Percentiles rank a stretch among this genome's conserved stretches.
Evolutionary conservation across 2,888 invertebrate genomes (phyloP).

Genomic region (Agapostemon virescens): DNA sequence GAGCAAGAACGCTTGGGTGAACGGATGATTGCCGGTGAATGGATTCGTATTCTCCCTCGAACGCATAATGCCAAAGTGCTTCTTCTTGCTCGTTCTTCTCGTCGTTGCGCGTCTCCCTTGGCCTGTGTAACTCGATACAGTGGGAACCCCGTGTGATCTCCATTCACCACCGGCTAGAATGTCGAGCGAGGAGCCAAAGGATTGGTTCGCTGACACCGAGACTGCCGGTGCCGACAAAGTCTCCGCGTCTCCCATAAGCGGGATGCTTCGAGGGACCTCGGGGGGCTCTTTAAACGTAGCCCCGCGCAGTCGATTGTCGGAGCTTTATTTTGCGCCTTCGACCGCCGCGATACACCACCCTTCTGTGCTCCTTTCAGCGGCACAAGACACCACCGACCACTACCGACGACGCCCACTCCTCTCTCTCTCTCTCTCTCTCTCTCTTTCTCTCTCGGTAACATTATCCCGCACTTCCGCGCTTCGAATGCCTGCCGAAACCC

Average conservation of each 20-base stretch:
- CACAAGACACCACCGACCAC: conserved; percentile 20
- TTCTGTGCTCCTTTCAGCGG: conserved; percentile 18
- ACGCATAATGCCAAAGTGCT: conserved; percentile 69
- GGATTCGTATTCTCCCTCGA: conserved; percentile 72
- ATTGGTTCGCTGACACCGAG: conserved; percentile 68
- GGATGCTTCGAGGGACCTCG: conserved; percentile 38
- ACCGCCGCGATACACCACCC: conserved; percentile 33
- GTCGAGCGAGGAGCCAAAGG: conserved; percentile 73
- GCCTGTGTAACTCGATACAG: conserved; percentile 79
- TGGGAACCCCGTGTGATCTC: conserved; percentile 77
- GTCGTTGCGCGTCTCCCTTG: conserved; percentile 59
- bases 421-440: too few relatives aligned
- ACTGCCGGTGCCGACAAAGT: conserved; percentile 65
- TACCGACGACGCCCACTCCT: conserved; percentile 24
- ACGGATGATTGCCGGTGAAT: conserved; percentile 74
- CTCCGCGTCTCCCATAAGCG: conserved; percentile 29
- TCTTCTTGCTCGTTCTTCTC: conserved; percentile 58
- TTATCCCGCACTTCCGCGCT: conserved; percentile 29
- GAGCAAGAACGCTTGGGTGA: conserved; percentile 64
- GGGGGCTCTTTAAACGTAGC: conserved; percentile 37
- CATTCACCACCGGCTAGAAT: conserved; percentile 72
- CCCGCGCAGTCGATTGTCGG: conserved; percentile 26
- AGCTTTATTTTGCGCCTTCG: conserved; percentile 40
- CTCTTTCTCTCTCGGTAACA: conserved; percentile 10
- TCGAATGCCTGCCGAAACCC: background rate